A percentile compares a stretch with the other conserved stretches of the same genome.
Conservation (phyloP, 2,888 invertebrate genomes). For the Sisyra terminalis region DNA sequence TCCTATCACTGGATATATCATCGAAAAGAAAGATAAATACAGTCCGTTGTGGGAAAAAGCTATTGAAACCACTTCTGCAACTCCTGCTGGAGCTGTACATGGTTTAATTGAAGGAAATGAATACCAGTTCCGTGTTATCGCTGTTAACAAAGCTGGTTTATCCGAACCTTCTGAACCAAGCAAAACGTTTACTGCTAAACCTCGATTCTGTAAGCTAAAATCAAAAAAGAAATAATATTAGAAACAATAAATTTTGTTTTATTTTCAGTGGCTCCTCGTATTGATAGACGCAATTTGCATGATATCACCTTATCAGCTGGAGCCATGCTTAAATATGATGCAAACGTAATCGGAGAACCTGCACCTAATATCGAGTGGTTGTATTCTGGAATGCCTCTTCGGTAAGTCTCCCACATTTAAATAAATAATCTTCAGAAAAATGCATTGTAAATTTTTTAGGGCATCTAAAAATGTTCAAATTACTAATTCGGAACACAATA, state of each 20-base stretch:
- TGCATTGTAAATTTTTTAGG: slow-evolving; percentile 17
- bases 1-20: slow-evolving; percentile 81
- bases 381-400: slow-evolving; percentile 63
- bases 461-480: slow-evolving; percentile 55
- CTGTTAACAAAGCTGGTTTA: slow-evolving; percentile 87
- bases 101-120: slow-evolving; percentile 90
- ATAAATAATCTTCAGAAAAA: no score
- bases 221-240: background rate
- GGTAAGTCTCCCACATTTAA: slow-evolving; percentile 20
- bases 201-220: slow-evolving; percentile 48
- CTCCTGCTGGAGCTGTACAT: slow-evolving; percentile 64
- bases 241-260: slow-evolving; percentile 12
- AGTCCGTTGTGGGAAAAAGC: slow-evolving; percentile 90
- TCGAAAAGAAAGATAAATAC: slow-evolving; percentile 87
- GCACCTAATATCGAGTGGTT: slow-evolving; percentile 90
- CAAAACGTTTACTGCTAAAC: slow-evolving; percentile 73
- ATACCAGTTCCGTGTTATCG: slow-evolving; percentile 91
- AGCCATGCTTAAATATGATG: slow-evolving; percentile 83
- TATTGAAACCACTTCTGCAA: slow-evolving; percentile 59
- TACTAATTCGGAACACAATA: slow-evolving; percentile 75
- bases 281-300: slow-evolving; percentile 81
- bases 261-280: slow-evolving; percentile 83
- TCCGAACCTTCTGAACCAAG: slow-evolving; percentile 82
- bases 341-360: slow-evolving; percentile 87
- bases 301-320: slow-evolving; percentile 86